These are phyloP conservation scores for Dynastes maya DNA, from an alignment of 2,888 invertebrate genomes.

Conservation along the genomic window DNA sequence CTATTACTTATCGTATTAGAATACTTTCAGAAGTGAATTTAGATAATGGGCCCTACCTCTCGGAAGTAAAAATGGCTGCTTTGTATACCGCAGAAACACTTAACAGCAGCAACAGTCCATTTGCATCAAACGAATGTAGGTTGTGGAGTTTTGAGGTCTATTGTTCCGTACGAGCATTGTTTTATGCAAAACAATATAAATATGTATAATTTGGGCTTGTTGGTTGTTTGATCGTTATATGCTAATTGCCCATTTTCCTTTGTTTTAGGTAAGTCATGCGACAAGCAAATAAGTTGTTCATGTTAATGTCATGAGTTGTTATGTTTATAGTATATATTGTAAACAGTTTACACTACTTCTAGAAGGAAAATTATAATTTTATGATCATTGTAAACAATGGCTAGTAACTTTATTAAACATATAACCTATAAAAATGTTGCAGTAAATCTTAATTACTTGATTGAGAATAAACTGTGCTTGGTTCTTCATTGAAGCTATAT, in stretches of 20 bases:
- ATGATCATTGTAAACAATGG: too few relatives aligned
- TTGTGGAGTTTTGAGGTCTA: not conserved
- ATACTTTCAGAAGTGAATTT: too few relatives aligned
- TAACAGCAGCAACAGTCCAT: not conserved
- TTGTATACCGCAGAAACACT: not conserved
- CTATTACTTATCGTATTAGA: too few relatives aligned
- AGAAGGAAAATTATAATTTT: too few relatives aligned
- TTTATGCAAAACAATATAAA: not conserved
- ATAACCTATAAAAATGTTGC: too few relatives aligned
- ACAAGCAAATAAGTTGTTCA: slow-evolving; percentile 12
- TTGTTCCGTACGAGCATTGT: not conserved
- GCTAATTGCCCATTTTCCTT: slow-evolving; percentile 1
- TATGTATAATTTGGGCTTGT: not conserved
- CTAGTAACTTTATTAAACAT: too few relatives aligned
- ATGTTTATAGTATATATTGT: not conserved
- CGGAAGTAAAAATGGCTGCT: too few relatives aligned
- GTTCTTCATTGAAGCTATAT: too few relatives aligned
- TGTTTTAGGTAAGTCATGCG: slow-evolving; percentile 13
- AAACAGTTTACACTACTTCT: not conserved
- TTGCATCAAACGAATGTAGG: not conserved
- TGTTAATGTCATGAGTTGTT: not conserved
- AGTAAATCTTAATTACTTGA: too few relatives aligned
- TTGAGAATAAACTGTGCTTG: too few relatives aligned
- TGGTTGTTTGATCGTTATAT: not conserved
- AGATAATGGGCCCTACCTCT: too few relatives aligned